Evolutionary conservation across 2,888 invertebrate genomes (phyloP), one percentile per base, ranked within the genome.

Genomic region (Empis livida): DNA sequence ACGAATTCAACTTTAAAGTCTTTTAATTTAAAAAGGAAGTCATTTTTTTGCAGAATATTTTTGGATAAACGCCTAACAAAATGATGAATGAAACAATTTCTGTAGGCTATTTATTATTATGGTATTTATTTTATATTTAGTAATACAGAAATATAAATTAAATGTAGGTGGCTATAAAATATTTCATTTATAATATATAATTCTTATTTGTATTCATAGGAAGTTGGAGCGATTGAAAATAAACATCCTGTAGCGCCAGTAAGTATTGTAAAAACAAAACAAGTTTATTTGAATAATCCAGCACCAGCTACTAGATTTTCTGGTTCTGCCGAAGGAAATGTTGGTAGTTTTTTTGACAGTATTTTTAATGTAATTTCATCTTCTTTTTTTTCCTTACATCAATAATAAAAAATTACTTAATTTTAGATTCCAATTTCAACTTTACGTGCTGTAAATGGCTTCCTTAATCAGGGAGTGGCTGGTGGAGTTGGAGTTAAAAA

Each of bases 391-490:
- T 20, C 4, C 20, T 5, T 32, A 32, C 35, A 13, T n/a, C 5
- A 32, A 5, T 32, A 32, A 32, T n/a, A n/a, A 13, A 13, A 5
- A 3, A 32, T 32, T 32, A 32, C n/a, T 35, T n/a, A 13, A 13
- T 40, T 40, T 16, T 41, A 41, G 41, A 41, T 41, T 14, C 41
- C 41, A 14, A 41, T 41, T 9, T 23, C 41, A n/a, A 41, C 41
- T 3, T 14, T 41, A 23, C n/a, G 41, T 11, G 41, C 41, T 41
- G 23, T 41, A 13, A 41, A 41, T 27, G 23, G 20, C 10, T 41
- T 41, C 20, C 27, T 41, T 14, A 41, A 41, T 41, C 23, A 23
- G 27, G 41, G 41, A 9, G n/a, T 41, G 1, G 41, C 14, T 6
- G 41, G 41, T n/a, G 13, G 16, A 2, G n/a, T 41, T 13, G 23